Evolutionary conservation across 2,888 invertebrate species (phyloP).

Genomic region (Orthosia gothica): DNA sequence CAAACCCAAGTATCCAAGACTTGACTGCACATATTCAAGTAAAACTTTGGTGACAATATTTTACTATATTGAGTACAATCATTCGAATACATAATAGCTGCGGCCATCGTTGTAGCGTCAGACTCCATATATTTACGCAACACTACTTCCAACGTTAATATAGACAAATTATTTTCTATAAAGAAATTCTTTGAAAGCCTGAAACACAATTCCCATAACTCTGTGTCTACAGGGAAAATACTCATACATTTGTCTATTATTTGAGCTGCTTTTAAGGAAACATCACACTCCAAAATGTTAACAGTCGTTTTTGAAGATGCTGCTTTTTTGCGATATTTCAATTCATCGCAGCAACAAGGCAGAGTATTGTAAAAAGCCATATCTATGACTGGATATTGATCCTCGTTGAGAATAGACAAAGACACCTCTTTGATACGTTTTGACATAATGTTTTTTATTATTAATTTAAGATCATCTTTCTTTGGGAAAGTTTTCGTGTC

Average conservation of each 20-base stretch:
- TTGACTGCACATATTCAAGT: constrained; percentile 88
- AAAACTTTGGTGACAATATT: constrained; percentile 87
- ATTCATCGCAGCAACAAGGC: constrained; percentile 86
- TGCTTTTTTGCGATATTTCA: constrained; percentile 74
- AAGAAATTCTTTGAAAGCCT: constrained; percentile 84
- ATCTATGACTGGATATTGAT: constrained; percentile 80
- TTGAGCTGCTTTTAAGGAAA: constrained; percentile 81
- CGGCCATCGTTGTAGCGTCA: constrained; percentile 86
- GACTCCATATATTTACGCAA: constrained; percentile 91
- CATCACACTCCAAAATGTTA: constrained; percentile 68
- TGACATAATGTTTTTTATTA: constrained; percentile 82
- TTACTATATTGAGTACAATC: constrained; percentile 87
- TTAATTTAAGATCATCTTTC: constrained; percentile 80
- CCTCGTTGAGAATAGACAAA: constrained; percentile 84
- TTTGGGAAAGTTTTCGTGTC: constrained; percentile 65
- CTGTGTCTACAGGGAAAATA: constrained; percentile 83
- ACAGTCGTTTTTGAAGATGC: constrained; percentile 57
- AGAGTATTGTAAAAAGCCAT: constrained; percentile 74
- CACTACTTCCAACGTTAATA: constrained; percentile 90
- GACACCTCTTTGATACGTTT: constrained; percentile 87
- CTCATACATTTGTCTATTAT: constrained; percentile 85
- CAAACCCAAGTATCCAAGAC: constrained; percentile 89
- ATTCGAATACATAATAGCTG: constrained; percentile 87
- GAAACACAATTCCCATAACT: constrained; percentile 87
- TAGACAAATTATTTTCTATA: constrained; percentile 82